Evolutionary conservation across 2,797 vertebrate species (phyloP).

Genomic region (Microcaecilia unicolor): DNA sequence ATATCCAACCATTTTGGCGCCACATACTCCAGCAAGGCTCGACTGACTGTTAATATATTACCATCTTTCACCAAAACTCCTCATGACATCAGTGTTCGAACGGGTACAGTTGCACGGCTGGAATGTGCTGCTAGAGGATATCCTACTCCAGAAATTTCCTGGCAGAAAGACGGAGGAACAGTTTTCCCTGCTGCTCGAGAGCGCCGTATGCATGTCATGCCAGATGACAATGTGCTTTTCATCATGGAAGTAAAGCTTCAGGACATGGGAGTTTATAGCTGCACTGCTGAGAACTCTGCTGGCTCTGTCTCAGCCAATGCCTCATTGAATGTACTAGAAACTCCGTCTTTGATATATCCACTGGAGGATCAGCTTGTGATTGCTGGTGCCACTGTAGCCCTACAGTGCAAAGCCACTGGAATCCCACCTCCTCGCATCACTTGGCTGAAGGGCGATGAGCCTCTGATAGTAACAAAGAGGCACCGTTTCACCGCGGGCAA

Average conservation of each 20-base stretch:
- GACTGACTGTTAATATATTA: constrained; percentile 82
- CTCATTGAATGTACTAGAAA: constrained; percentile 84
- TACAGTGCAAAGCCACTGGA: constrained; percentile 89
- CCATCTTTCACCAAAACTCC: constrained; percentile 88
- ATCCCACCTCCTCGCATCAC: constrained; percentile 84
- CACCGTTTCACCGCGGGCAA: constrained; percentile 91
- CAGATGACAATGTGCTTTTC: constrained; percentile 93
- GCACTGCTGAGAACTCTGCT: constrained; percentile 86
- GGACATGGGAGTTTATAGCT: constrained; percentile 94
- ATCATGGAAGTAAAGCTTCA: constrained; percentile 86
- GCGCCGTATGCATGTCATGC: constrained; percentile 96
- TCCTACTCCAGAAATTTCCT: constrained; percentile 85
- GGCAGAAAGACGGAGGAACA: constrained; percentile 95
- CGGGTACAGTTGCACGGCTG: constrained; percentile 72
- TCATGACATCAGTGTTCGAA: constrained; percentile 78
- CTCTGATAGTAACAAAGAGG: constrained; percentile 70
- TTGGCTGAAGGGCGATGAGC: constrained; percentile 82
- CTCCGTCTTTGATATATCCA: constrained; percentile 71
- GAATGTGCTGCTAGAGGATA: constrained; percentile 87
- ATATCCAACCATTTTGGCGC: constrained; percentile 97
- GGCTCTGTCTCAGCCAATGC: constrained; percentile 86
- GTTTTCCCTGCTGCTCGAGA: constrained; percentile 93
- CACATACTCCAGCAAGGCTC: constrained; percentile 90
- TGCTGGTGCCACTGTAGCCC: constrained; percentile 80
- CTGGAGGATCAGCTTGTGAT: constrained; percentile 78